Evolutionary conservation across 2,113 vertebrate genomes (phyloP), one percentile per base, ranked within the genome.

Genomic region (Hydrochoerus hydrochaeris): DNA sequence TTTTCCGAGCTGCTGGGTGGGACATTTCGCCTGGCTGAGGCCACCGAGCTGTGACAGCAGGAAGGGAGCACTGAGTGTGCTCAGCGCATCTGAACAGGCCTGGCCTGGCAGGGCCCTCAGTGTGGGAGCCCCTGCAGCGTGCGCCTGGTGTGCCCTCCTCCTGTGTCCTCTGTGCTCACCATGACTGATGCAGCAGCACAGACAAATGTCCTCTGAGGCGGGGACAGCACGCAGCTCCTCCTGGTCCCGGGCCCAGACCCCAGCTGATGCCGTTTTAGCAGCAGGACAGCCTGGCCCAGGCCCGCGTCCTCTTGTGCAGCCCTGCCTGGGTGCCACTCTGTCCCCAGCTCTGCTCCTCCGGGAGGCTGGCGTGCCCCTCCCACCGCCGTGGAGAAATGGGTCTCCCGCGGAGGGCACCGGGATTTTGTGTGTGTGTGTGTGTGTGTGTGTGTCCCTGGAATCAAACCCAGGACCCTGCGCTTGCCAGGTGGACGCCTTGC

Each of bases 291-390:
- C 63, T 26, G 26, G 38, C 54, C n/a, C 63, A 41, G n/a, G 52
- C 46, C 30, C 32, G 26, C 0, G 8, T 49, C n/a, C n/a, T n/a
- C n/a, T n/a, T n/a, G n/a, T n/a, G n/a, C n/a, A 7, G 3, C 71
- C 54, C 83, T 20, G 11, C 17, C 54, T 32, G 58, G 89, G 87
- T 71, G 63, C 30, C 9, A 0, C 73, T 69, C 32, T 19, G 35
- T n/a, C 19, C 63, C 52, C 16, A 35, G 22, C 0, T 0, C 0
- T 9, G 83, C 30, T 44, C 32, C 11, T 30, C 2, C 1, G 26
- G 60, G n/a, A n/a, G 73, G 54, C 80, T 87, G 88, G 67, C n/a
- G n/a, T 30, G 13, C 24, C 38, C 26, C 38, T 26, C n/a, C 17
- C 54, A 65, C 52, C 20, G 1, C 46, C 11, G 16, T 2, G 7